These are phyloP conservation scores for Nephila pilipes DNA, from an alignment of 1,140 invertebrate species.

Conservation along the genomic window DNA sequence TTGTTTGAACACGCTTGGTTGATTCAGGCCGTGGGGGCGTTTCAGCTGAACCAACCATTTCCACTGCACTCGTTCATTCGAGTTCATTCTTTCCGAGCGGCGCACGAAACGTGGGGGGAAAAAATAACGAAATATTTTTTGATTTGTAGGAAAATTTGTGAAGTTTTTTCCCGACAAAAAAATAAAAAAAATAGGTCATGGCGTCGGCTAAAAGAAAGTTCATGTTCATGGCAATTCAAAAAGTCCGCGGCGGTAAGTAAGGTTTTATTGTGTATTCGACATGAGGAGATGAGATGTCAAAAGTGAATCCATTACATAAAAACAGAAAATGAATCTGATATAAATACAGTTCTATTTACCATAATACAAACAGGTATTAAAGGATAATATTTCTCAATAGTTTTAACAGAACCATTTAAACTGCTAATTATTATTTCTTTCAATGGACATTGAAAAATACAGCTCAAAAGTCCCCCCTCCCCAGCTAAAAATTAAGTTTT, in stretches of 20 bases:
- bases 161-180: neutral
- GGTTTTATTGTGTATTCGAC: neutral
- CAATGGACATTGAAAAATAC: too few relatives aligned
- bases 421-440: too few relatives aligned
- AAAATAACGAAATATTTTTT: neutral
- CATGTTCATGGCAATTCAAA: conserved; percentile 16
- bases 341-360: neutral
- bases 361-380: neutral
- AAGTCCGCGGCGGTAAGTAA: neutral
- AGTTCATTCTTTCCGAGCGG: neutral
- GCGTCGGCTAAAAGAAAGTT: neutral
- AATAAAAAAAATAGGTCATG: neutral
- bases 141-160: neutral
- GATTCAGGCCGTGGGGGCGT: conserved; percentile 37
- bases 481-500: too few relatives aligned
- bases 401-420: too few relatives aligned
- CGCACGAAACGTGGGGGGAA: neutral
- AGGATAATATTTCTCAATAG: too few relatives aligned
- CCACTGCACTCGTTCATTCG: neutral
- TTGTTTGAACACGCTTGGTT: conserved; percentile 5
- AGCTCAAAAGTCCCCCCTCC: too few relatives aligned
- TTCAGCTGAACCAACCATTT: neutral
- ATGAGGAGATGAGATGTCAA: neutral
- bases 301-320: neutral
- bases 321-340: neutral